Evolutionary conservation across 37 sponge, comb jelly and placozoan genomes (phyloP).

Genomic region (Corticium candelabrum): DNA sequence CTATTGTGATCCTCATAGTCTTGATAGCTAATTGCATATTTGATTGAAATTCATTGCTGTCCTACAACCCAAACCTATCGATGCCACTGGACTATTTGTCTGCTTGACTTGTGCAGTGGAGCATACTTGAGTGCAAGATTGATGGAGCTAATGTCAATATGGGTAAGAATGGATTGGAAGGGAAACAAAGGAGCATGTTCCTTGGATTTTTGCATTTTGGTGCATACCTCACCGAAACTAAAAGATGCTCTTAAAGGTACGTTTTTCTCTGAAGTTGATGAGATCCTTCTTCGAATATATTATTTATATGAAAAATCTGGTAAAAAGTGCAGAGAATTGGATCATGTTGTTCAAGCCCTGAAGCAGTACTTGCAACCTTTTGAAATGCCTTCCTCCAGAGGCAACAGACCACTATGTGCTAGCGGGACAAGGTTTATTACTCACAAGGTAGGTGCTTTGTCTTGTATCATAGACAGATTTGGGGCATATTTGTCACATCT

Average conservation of each 20-base stretch:
- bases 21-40: too few relatives aligned
- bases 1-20: not conserved
- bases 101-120: too few relatives aligned
- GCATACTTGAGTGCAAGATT: not conserved
- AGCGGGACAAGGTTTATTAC: constrained; percentile 39
- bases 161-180: constrained; percentile 32
- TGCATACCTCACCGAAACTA: constrained; percentile 55
- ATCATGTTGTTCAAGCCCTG: too few relatives aligned
- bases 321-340: constrained; percentile 48
- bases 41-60: too few relatives aligned
- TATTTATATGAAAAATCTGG: constrained; percentile 45
- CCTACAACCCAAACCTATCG: too few relatives aligned
- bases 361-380: constrained; percentile 21
- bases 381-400: constrained; percentile 23
- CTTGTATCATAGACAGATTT: constrained; percentile 23
- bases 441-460: constrained; percentile 47
- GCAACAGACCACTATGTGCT: constrained; percentile 28
- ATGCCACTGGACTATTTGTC: too few relatives aligned
- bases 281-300: constrained; percentile 39
- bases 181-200: constrained; percentile 14
- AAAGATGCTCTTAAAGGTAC: constrained; percentile 47
- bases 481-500: constrained; percentile 35
- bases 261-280: constrained; percentile 36
- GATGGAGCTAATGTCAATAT: constrained; percentile 5
- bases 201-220: constrained; percentile 50